Percentiles rank a stretch among this genome's conserved stretches.
These are phyloP conservation scores for Scrobipalpa costella DNA, from an alignment of 2,888 invertebrate genomes.

Conservation along the genomic window DNA sequence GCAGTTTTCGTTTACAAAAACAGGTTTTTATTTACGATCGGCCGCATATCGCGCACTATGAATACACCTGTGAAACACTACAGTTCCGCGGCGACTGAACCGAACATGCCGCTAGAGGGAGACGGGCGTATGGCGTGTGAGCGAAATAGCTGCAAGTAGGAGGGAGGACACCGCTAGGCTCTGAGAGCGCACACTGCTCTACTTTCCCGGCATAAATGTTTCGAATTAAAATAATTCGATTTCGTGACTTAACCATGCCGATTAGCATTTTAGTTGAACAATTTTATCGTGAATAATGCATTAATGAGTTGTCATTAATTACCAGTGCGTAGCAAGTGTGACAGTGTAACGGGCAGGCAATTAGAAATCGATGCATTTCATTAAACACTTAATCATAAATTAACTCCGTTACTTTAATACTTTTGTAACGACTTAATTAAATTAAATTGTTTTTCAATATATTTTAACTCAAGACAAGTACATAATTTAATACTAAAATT, in stretches of 20 bases:
- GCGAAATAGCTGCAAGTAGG: slow-evolving; percentile 67
- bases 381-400: not conserved
- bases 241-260: slow-evolving; percentile 31
- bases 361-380: slow-evolving; percentile 14
- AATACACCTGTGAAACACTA: slow-evolving; percentile 66
- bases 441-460: no score
- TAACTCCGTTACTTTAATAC: no score
- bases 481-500: no score
- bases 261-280: slow-evolving; percentile 27
- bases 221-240: slow-evolving; percentile 33
- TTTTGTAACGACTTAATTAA: no score
- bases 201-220: slow-evolving; percentile 48
- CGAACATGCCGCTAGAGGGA: slow-evolving; percentile 63
- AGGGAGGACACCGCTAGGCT: slow-evolving; percentile 72
- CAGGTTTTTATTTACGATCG: slow-evolving; percentile 65
- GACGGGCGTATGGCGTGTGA: slow-evolving; percentile 63
- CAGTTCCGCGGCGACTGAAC: slow-evolving; percentile 68
- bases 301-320: slow-evolving; percentile 24
- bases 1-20: slow-evolving; percentile 45
- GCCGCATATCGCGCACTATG: slow-evolving; percentile 43
- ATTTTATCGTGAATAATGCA: slow-evolving; percentile 24
- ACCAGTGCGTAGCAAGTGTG: slow-evolving; percentile 26
- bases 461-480: no score
- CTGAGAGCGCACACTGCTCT: slow-evolving; percentile 67
- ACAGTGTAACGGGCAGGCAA: slow-evolving; percentile 10